Evolutionary conservation across 2,888 invertebrate genomes (phyloP).

Genomic region (Agonum fuliginosum): DNA sequence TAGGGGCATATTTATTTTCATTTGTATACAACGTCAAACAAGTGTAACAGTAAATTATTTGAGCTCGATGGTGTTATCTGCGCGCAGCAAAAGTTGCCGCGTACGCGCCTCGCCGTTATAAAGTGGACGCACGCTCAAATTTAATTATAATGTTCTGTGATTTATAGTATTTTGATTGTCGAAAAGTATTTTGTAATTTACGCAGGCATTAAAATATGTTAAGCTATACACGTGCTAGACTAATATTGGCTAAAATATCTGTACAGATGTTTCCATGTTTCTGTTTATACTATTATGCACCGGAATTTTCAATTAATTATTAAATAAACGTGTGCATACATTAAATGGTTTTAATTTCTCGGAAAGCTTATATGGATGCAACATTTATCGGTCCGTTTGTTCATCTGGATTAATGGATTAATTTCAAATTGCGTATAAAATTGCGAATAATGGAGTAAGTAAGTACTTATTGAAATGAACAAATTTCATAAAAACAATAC

Average conservation of each 20-base stretch:
- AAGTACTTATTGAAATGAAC: no score
- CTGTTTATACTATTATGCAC: background rate
- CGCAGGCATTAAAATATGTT: slow-evolving; percentile 12
- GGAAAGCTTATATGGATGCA: no score
- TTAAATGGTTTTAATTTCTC: background rate
- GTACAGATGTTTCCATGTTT: slow-evolving; percentile 21
- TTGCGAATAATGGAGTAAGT: no score
- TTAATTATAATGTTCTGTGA: slow-evolving; percentile 29
- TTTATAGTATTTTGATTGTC: slow-evolving; percentile 44
- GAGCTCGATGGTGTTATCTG: slow-evolving; percentile 28
- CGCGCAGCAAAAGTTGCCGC: background rate
- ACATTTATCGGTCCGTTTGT: no score
- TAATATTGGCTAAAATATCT: slow-evolving; percentile 13
- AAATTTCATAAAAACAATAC: no score
- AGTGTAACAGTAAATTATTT: slow-evolving; percentile 33
- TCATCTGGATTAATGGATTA: no score
- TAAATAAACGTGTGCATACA: background rate
- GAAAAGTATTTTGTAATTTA: slow-evolving; percentile 32
- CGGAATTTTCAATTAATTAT: slow-evolving; percentile 11
- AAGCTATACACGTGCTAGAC: background rate
- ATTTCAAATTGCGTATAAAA: no score
- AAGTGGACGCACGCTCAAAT: slow-evolving; percentile 14
- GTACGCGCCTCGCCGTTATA: slow-evolving; percentile 9
- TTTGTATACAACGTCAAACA: slow-evolving; percentile 32
- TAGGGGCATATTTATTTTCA: slow-evolving; percentile 33